A percentile compares a stretch with the other conserved stretches of the same genome.
Evolutionary conservation across 2,797 vertebrate species (phyloP).

Genomic region (Lophotriccus pileatus): DNA sequence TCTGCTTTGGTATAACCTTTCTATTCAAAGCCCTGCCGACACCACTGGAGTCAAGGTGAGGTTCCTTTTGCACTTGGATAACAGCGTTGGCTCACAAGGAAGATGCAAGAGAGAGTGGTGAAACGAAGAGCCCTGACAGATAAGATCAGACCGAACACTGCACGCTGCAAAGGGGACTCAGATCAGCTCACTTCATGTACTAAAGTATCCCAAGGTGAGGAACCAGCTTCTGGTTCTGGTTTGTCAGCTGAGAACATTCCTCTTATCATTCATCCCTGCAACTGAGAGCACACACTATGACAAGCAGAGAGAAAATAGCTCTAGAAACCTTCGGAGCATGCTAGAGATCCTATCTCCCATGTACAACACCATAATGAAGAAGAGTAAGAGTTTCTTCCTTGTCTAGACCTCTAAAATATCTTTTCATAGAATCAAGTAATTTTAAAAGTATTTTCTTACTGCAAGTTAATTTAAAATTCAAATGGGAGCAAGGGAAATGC

Average conservation of each 20-base stretch:
- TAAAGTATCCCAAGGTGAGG: neutral
- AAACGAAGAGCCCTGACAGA: neutral
- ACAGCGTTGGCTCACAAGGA: rapidly evolving
- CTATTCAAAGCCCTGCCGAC: neutral
- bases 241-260: neutral
- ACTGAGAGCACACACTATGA: neutral
- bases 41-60: rapidly evolving
- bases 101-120: neutral
- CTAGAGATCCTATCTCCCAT: neutral
- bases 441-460: neutral
- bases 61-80: neutral
- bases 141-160: rapidly evolving
- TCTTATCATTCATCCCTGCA: neutral
- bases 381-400: neutral
- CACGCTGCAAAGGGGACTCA: neutral
- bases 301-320: neutral
- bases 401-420: neutral
- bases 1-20: neutral
- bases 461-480: neutral
- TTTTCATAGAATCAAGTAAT: neutral
- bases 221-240: neutral
- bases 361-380: neutral
- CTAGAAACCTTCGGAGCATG: neutral
- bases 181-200: neutral
- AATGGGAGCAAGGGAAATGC: neutral